A percentile compares a stretch with the other conserved stretches of the same genome.
These are phyloP conservation scores for Hyperoodon ampullatus DNA, from an alignment of 2,113 vertebrate genomes.

Conservation along the genomic window DNA sequence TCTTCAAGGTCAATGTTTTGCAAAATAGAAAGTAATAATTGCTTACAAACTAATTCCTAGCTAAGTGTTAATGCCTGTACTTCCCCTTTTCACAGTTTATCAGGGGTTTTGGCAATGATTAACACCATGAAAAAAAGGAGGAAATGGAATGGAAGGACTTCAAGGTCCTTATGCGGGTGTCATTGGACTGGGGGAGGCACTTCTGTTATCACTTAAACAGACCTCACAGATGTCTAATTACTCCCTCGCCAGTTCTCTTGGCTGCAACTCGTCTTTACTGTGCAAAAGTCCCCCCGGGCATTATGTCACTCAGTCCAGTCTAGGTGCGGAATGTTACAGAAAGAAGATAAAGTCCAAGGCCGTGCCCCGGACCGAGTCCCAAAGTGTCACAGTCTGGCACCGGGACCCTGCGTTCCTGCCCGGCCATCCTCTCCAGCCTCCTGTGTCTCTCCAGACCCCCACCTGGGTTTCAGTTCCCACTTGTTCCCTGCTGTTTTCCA, in stretches of 20 bases:
- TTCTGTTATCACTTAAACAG: not conserved
- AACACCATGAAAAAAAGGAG: not conserved
- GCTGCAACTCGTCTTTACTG: not conserved
- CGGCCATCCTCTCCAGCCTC: too few relatives aligned
- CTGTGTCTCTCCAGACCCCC: not conserved
- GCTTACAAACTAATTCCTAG: not conserved
- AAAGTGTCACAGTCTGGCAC: not conserved
- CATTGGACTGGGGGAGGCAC: too few relatives aligned
- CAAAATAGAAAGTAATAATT: not conserved
- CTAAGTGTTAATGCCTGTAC: not conserved
- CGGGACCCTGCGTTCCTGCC: rapidly evolving
- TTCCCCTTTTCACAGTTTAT: not conserved
- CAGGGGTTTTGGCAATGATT: not conserved
- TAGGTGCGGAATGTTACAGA: not conserved
- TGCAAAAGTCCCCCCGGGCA: rapidly evolving
- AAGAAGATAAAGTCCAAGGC: not conserved
- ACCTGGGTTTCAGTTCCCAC: not conserved
- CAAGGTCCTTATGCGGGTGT: not conserved
- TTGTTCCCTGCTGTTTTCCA: not conserved
- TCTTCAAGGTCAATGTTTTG: not conserved
- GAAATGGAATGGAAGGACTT: not conserved
- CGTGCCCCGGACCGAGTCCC: rapidly evolving
- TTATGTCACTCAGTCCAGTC: not conserved
- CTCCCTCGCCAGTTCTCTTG: not conserved
- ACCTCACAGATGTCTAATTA: not conserved